A percentile compares a stretch with the other conserved stretches of the same genome.
Evolutionary conservation across 1,140 invertebrate genomes (phyloP).

Genomic region (Trichogramma pretiosum): DNA sequence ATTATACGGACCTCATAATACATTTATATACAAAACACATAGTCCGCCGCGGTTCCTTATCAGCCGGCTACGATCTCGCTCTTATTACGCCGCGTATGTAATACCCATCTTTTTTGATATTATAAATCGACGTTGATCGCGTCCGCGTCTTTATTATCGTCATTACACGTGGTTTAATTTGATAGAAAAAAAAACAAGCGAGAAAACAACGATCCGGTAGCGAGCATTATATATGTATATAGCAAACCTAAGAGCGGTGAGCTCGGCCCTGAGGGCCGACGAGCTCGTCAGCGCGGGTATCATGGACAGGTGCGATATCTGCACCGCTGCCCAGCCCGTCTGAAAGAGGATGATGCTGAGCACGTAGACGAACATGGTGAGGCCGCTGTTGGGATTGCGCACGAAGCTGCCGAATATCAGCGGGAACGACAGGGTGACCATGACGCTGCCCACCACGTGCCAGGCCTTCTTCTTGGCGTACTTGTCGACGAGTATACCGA

Average conservation of each 20-base stretch:
- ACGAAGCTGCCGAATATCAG: constrained; percentile 67
- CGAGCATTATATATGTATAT: not conserved
- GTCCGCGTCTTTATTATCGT: no score
- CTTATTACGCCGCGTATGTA: no score
- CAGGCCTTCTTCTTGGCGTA: constrained; percentile 68
- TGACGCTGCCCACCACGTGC: constrained; percentile 71
- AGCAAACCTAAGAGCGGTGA: constrained; percentile 63
- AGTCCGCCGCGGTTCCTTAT: no score
- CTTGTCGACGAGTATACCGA: constrained; percentile 74
- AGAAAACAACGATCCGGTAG: constrained; percentile 4
- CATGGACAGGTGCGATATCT: constrained; percentile 84
- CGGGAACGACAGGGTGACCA: constrained; percentile 63
- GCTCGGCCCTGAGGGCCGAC: constrained; percentile 59
- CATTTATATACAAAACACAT: no score
- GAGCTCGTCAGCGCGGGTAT: constrained; percentile 69
- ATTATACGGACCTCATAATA: no score
- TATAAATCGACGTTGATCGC: no score
- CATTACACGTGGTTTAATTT: no score
- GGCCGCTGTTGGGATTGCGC: constrained; percentile 39
- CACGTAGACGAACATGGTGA: constrained; percentile 50
- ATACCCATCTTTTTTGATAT: no score
- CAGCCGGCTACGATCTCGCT: no score
- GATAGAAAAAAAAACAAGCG: no score
- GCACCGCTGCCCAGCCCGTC: constrained; percentile 81
- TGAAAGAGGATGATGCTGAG: constrained; percentile 77